Percentiles rank a stretch among this genome's conserved stretches.
These are phyloP conservation scores for Lacanobia oleracea DNA, from an alignment of 2,888 invertebrate species.

Conservation along the genomic window DNA sequence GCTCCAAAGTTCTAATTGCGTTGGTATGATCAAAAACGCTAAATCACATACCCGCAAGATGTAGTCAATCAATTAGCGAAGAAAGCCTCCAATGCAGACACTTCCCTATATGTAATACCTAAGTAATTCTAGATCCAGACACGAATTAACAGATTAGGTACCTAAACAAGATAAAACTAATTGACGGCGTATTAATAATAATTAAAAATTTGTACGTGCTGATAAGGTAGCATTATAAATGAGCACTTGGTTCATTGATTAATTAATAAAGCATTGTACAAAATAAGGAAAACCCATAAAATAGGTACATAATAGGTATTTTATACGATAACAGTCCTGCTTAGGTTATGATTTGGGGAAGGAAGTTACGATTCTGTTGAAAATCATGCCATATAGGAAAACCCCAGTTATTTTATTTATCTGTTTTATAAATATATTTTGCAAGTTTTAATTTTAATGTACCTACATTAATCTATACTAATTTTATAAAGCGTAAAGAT, in stretches of 20 bases:
- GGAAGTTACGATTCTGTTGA: conserved; percentile 19
- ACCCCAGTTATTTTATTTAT: conserved; percentile 5
- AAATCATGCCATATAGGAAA: not conserved
- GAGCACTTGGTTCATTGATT: not conserved
- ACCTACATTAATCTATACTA: no score
- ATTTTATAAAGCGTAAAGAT: no score
- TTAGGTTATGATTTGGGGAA: conserved; percentile 17
- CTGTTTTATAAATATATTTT: conserved; percentile 9
- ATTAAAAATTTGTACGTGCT: conserved; percentile 13
- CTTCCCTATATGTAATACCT: not conserved
- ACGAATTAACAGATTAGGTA: conserved; percentile 14
- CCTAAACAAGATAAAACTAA: conserved; percentile 33
- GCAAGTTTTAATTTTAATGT: not conserved
- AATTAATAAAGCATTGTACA: not conserved
- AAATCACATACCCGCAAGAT: conserved; percentile 8
- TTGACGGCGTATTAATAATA: conserved; percentile 19
- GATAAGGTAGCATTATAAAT: conserved; percentile 27
- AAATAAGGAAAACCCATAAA: conserved; percentile 17
- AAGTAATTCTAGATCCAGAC: conserved; percentile 31
- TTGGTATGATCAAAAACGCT: not conserved
- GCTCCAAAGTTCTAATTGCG: conserved; percentile 6
- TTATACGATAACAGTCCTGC: not conserved
- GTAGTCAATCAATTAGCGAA: conserved; percentile 6
- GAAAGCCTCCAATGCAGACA: conserved; percentile 8
- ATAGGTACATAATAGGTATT: not conserved